These are phyloP conservation scores for Prunella himalayana DNA, from an alignment of 2,113 vertebrate species.

Conservation along the genomic window DNA sequence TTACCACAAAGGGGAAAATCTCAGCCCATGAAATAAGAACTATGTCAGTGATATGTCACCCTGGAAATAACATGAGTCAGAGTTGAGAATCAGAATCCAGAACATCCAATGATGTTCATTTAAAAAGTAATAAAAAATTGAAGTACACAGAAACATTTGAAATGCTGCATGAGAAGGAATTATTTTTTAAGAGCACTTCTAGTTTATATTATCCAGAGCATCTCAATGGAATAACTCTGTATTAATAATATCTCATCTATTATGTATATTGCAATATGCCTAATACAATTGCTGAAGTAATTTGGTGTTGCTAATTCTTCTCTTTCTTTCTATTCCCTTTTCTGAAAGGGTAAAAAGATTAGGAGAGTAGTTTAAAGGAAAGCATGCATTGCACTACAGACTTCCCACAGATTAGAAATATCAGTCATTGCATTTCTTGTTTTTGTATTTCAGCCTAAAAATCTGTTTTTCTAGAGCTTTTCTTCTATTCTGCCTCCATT, in stretches of 20 bases:
- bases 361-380: neutral
- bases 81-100: neutral
- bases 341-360: neutral
- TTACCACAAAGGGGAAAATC: neutral
- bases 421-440: neutral
- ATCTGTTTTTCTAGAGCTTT: neutral
- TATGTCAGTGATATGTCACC: neutral
- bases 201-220: conserved; percentile 18
- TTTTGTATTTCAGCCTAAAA: neutral
- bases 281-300: conserved; percentile 20
- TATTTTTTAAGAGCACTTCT: neutral
- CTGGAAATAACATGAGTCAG: neutral
- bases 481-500: neutral
- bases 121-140: neutral
- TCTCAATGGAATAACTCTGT: conserved; percentile 25
- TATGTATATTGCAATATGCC: conserved; percentile 48
- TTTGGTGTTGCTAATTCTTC: conserved; percentile 35
- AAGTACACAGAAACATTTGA: neutral
- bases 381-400: neutral
- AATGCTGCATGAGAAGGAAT: neutral
- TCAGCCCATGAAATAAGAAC: neutral
- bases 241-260: conserved; percentile 61
- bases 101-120: neutral
- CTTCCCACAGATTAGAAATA: neutral
- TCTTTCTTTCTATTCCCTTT: neutral